phyloP scores from a whole-genome alignment of 2,797 vertebrate species.

The Euthynnus affinis region DNA sequence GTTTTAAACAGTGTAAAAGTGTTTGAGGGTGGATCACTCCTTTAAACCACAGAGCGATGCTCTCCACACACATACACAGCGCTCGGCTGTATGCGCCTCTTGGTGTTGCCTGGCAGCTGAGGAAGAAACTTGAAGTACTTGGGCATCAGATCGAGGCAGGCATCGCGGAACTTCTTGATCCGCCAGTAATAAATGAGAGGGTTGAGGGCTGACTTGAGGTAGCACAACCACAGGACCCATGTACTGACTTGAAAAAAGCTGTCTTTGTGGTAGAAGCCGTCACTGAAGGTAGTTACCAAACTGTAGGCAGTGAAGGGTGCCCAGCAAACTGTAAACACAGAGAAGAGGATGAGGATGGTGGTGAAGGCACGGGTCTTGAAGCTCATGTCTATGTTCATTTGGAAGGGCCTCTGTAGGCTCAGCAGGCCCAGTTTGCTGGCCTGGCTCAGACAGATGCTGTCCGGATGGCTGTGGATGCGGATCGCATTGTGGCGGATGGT shows the following conservation, averaged over 20 bases:
- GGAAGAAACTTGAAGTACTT: slow-evolving; percentile 97
- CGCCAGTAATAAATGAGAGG: slow-evolving; percentile 99
- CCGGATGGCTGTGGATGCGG: slow-evolving; percentile 95
- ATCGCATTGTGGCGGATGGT: slow-evolving; percentile 96
- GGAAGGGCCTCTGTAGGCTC: slow-evolving; percentile 96
- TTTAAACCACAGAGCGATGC: slow-evolving; percentile 92
- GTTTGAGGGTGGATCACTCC: neutral
- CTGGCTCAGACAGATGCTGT: slow-evolving; percentile 95
- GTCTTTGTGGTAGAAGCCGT: slow-evolving; percentile 91
- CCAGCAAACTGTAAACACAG: slow-evolving; percentile 96
- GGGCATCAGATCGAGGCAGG: slow-evolving; percentile 97
- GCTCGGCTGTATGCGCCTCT: slow-evolving; percentile 93
- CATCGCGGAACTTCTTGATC: slow-evolving; percentile 98
- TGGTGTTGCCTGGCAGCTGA: slow-evolving; percentile 92
- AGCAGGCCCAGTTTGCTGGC: slow-evolving; percentile 97
- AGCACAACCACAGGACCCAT: slow-evolving; percentile 98
- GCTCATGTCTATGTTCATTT: slow-evolving; percentile 99
- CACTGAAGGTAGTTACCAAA: slow-evolving; percentile 93
- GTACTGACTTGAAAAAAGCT: slow-evolving; percentile 97
- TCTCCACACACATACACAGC: slow-evolving; percentile 97
- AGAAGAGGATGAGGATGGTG: slow-evolving; percentile 98
- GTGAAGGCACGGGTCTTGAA: slow-evolving; percentile 99
- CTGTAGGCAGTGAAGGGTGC: slow-evolving; percentile 95
- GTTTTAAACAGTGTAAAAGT: slow-evolving; percentile 31
- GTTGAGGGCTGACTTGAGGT: slow-evolving; percentile 99